Evolutionary conservation across 2,888 invertebrate species (phyloP), one percentile per base, ranked within the genome.

Genomic region (Parnassius apollo): DNA sequence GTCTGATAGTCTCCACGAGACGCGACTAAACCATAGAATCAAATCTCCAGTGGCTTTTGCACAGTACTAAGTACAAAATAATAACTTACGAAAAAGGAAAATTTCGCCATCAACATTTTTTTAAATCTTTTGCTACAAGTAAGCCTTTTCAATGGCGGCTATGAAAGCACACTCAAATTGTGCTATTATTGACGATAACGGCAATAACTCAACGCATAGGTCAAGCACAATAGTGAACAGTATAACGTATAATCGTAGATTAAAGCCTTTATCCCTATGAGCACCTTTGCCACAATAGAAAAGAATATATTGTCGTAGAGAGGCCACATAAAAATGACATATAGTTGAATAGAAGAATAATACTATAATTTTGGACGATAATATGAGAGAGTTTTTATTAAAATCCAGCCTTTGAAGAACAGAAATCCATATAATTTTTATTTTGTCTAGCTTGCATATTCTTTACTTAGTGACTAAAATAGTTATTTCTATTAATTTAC

Each of bases 201-300:
- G 80, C 82, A 81, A 89, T 91, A 91, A 90, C 81, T 91, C 89
- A 86, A 64, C 71, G 81, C 83, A 83, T 83, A 86, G 91, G 91
- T 91, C 89, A 91, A 88, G 85, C 83, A 91, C 89, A 91, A 91
- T 91, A 88, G 89, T 90, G 86, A 86, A 81, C 86, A 85, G 81
- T 86, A 85, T 79, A 87, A 85, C 87, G 91, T 91, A 91, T 91
- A 91, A 91, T 90, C 91, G 88, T 91, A 91, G 90, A 90, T 91
- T 91, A 91, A 85, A 78, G 85, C 85, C 88, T 89, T 90, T 89
- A 91, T 91, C 91, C 91, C 86, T 85, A 70, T 64, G 83, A 89
- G 88, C 88, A 88, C 91, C 90, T 89, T 82, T 81, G 80, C 85
- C 83, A 90, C 91, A 91, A 90, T 89, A 78, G 89, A 86, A 89